Base-by-base conservation (phyloP, 2,888 invertebrate species). In the Thereva unica region DNA sequence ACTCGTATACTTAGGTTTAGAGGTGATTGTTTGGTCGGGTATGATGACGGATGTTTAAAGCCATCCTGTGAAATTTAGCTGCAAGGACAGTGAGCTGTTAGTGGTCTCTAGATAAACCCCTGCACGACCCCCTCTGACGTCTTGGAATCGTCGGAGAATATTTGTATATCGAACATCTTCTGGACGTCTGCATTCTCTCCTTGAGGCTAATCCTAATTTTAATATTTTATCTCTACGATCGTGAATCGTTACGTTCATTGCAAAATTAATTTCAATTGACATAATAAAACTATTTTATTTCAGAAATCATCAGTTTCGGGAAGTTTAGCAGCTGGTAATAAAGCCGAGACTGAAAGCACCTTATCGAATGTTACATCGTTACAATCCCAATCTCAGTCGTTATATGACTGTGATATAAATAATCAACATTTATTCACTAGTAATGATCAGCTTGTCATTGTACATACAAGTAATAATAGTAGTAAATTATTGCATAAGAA, bases 321-420 rank as follows among this genome's bases (percentile, higher is more conserved):
- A n/a, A 49, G 23, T 54, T 64, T 64, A 34, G 55, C 34, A 44
- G 54, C 54, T 34, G 54, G 37, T 38, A 6, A 38, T 37, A 55
- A 47, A 49, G 56, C 49, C 65, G 80, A 79, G 67, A 75, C 78
- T 38, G 80, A 79, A 74, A 79, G 77, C 70, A 80, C 80, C 53
- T 78, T 80, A 70, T 80, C 80, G 57, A 80, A 80, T 73, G 77
- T 80, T 71, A 80, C 80, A 71, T 80, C 80, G 66, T 80, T 80
- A 68, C 78, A 78, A 73, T 79, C 78, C 69, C 79, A 80, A 73
- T 74, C 79, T 71, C 80, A 80, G 42, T 79, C 79, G 70, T 74
- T 78, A 41, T 78, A 78, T 71, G 80, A 79, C 71, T 75, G 76
- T 71, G 74, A 75, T 68, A 73, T 74, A 44, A 54, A 61, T 57